phyloP scores from a whole-genome alignment of 1,140 invertebrate genomes.

The Pseudomyrmex dendroicus region DNA sequence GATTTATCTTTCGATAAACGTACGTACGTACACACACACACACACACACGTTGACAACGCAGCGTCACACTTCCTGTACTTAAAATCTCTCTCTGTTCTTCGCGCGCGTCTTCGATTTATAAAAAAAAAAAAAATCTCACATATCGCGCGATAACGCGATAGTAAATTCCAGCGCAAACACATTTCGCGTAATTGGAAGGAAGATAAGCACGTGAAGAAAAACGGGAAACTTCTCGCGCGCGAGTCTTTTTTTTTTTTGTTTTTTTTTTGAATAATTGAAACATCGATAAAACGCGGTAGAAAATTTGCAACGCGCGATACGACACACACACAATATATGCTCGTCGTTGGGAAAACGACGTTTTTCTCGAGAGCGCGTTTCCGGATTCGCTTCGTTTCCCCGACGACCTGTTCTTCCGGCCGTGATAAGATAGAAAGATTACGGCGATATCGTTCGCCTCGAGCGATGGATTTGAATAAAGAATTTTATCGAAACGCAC shows the following conservation, averaged over 20 bases:
- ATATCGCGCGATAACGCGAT: too few relatives aligned
- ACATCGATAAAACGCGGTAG: not conserved
- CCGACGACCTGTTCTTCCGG: not conserved
- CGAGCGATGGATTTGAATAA: constrained; percentile 56
- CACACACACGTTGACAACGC: too few relatives aligned
- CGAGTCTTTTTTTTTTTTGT: too few relatives aligned
- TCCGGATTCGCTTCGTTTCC: not conserved
- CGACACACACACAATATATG: too few relatives aligned
- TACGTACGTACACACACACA: too few relatives aligned
- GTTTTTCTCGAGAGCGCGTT: not conserved
- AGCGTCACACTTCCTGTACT: too few relatives aligned
- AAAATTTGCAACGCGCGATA: too few relatives aligned
- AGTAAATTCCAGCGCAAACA: not conserved
- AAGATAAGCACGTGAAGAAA: not conserved
- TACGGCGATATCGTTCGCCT: constrained; percentile 25
- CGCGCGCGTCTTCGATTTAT: too few relatives aligned
- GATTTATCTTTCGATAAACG: too few relatives aligned
- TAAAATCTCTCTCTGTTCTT: too few relatives aligned
- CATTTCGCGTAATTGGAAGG: not conserved
- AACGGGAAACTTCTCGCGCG: not conserved
- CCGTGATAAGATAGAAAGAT: constrained; percentile 55
- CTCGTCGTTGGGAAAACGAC: too few relatives aligned
- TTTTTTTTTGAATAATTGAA: not conserved
- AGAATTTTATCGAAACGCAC: constrained; percentile 57
- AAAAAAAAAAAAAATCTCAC: too few relatives aligned